Base-by-base conservation (phyloP, 2,797 vertebrate genomes). In the Selene dorsalis region DNA sequence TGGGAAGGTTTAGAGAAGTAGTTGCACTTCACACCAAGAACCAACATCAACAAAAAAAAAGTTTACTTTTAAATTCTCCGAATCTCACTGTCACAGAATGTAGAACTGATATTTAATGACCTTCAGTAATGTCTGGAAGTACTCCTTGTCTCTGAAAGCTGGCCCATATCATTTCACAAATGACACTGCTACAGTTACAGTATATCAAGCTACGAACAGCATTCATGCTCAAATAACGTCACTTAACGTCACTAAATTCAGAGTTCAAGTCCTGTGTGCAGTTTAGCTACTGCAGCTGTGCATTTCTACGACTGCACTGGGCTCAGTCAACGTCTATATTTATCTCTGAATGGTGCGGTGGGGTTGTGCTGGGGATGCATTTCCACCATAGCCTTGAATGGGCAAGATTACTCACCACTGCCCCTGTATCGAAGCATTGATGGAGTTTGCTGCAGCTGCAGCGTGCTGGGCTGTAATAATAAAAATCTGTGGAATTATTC, bases 311-410 rank as follows among this genome's bases (percentile, higher is more conserved):
- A 30, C 41, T 50, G 38, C 60, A 22, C 4, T 43, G 43, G 43
- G 35, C 81, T 79, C 72, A 59, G 67, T 82, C 56, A 60, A 75
- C 18, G 4, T 80, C 85, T 93, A 94, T 90, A 89, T 92, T 91
- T 94, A 93, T 86, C 90, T 69, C 2, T 67, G 66, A 79, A 72
- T 69, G 66, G 48, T 67, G 22, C 59, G 60, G 26, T 45, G 11
- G 32, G 75, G 35, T 61, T 65, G 59, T 39, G 62, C 26, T 53
- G 67, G 63, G 62, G 63, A 69, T 69, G 43, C 64, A 64, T 64
- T 69, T 63, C 59, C 70, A 87, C 59, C 70, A 87, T 75, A 65
- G 62, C 92, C 90, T 86, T 92, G 87, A 91, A 93, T 88, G 88
- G 88, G 53, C 76, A 91, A 55, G 64, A 69, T 64, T 70, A 39